Evolutionary conservation across 1,140 invertebrate species (phyloP), one percentile per base, ranked within the genome.

Genomic region (Ostrea edulis): DNA sequence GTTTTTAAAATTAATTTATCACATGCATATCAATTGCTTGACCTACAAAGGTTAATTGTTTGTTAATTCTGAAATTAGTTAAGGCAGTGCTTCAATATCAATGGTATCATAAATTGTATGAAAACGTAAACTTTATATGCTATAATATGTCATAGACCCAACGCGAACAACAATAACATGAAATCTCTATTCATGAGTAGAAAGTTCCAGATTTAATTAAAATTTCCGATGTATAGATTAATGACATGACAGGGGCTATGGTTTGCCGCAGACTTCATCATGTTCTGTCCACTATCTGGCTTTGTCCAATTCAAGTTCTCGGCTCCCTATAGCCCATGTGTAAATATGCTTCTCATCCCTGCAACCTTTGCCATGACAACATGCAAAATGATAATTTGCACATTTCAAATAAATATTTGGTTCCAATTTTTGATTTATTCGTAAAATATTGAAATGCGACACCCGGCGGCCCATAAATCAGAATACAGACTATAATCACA

Each of bases 381-480:
- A 77, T 77, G 68, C 68, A 77, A 77, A 77, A 77, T 77, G 68
- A 77, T 77, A 77, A 77, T 77, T 77, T 77, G 68, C 68, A 77
- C 68, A 77, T 77, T 77, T 77, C 68, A 77, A 77, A 77, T 77
- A 77, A 77, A 77, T 77, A 77, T 77, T 77, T 77, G 65, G 68
- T 29, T 17, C 68, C 68, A 77, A 14, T 29, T 77, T 77, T 77
- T 77, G 68, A 77, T 77, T 77, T 77, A 77, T 77, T 29, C 29
- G 68, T 29, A 77, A 77, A 77, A 77, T 77, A 77, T 77, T 77
- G 68, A 77, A 77, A 77, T 77, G 68, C 25, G 68, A 77, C 68
- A 77, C 68, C 68, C 68, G 68, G 9, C 14, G 22, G 68, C 14
- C 68, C 25, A 77, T 77, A 77, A 77, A 77, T 77, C 68, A 77